Base-by-base conservation (phyloP, 2,888 invertebrate species). In the Dryococelus australis region DNA sequence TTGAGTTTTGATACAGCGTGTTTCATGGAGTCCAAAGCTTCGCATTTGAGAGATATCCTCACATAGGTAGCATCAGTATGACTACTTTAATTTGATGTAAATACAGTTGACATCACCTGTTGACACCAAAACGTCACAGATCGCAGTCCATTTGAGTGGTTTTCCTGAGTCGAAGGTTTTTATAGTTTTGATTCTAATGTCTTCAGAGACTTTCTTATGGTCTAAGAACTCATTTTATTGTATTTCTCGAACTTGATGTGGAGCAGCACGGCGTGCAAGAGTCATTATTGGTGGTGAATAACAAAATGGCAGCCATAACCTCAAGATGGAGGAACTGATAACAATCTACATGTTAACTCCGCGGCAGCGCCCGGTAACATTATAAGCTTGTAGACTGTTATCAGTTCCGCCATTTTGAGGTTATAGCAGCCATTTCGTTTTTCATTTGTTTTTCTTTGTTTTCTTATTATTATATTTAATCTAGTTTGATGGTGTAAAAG, bases 221-320 rank as follows among this genome's bases (percentile, higher is more conserved):
- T 65, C 65, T 65, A 65, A 65, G 65, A 65, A 65, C 65, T 24
- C 65, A n/a, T 65, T 65, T 16, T 8, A 65, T 65, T 10, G 65
- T 24, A 65, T 65, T 65, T 65, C 65, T 65, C 65, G 65, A 65
- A 65, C 65, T 65, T 65, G 12, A 65, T 65, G 24, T 65, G 65
- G 65, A 24, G 20, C 0, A 65, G 65, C 65, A 16, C 65, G 65
- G 65, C 65, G 65, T 65, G 65, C 65, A 65, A 65, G 65, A 65
- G 65, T 65, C 16, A n/a, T 65, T 65, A 65, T 65, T 65, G 65
- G 65, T 65, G n/a, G n/a, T n/a, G n/a, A n/a, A n/a, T n/a, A n/a
- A n/a, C n/a, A n/a, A n/a, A n/a, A n/a, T n/a, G n/a, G n/a, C n/a
- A n/a, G n/a, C n/a, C n/a, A n/a, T n/a, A n/a, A n/a, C n/a, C n/a